Conservation (phyloP, 2,113 vertebrate genomes). For the Strigops habroptila region DNA sequence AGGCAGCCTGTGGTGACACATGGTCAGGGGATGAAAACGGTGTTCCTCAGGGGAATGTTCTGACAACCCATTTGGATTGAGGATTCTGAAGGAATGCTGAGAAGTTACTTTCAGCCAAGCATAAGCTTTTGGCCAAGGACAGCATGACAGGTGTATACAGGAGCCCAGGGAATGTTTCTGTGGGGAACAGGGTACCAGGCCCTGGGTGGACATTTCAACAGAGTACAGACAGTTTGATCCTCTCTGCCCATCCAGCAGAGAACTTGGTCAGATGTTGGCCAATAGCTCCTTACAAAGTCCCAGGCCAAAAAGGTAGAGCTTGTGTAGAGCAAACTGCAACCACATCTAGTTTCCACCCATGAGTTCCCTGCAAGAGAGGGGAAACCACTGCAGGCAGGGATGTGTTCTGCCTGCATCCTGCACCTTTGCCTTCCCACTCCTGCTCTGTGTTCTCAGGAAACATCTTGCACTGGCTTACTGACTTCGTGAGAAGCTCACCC, state of each 20-base stretch:
- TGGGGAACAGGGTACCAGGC: not conserved
- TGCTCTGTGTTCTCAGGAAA: not conserved
- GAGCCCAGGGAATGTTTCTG: not conserved
- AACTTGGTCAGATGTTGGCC: not conserved
- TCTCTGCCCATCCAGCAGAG: not conserved
- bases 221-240: not conserved
- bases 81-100: not conserved
- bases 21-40: not conserved
- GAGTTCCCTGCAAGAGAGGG: not conserved
- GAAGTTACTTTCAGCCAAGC: not conserved
- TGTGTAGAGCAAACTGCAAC: not conserved
- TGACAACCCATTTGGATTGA: not conserved
- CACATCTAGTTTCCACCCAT: not conserved
- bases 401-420: not conserved
- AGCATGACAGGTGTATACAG: not conserved
- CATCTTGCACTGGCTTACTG: not conserved
- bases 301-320: not conserved
- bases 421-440: not conserved
- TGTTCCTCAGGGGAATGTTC: not conserved
- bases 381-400: not conserved
- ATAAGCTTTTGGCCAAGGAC: not conserved
- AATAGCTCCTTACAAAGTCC: not conserved
- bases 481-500: not conserved
- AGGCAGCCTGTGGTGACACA: fast-evolving
- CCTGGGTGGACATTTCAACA: not conserved